Base-by-base conservation (phyloP, 2,888 invertebrate species). In the Rutpela maculata region DNA sequence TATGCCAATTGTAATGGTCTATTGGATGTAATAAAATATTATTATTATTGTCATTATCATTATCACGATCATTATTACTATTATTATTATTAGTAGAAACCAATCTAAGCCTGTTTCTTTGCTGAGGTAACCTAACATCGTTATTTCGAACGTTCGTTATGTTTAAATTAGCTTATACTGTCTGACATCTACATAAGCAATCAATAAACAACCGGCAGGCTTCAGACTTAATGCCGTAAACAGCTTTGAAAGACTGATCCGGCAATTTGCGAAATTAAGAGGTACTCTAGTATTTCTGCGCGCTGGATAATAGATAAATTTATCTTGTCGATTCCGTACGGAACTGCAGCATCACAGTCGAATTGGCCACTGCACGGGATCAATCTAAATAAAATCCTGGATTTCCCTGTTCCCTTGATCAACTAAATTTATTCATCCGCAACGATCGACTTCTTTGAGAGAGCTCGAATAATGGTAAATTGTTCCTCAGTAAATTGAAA, bases 321-420 rank as follows among this genome's bases (percentile, higher is more conserved):
- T 26, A 43, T 35, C 66, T 18, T 55, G 55, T 55, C 26, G 26
- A 68, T 19, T 50, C 50, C 56, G 56, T 35, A 56, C 17, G 10
- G 68, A 38, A 22, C 22, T 65, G 65, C 38, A 65, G 62, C 26
- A 43, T 56, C 35, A 15, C 68, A 26, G 15, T 56, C 68, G 31
- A 38, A 19, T 50, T 31, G 43, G 35, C 31, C 66, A 66, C 55
- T 18, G 62, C 18, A 60, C 60, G 38, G 38, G 63, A 73, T 66
- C 73, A 73, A 73, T 73, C 66, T 73, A 73, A 73, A 73, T 66
- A 73, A 73, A 73, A 66, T 73, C 66, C 55, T 17, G 57, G 17
- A 65, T 65, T 65, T 38, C 17, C 18, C 17, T 35, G 12, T 9
- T 43, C 65, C 43, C 15, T n/a, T 50, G 50, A 50, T n/a, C 50